Percentiles rank a stretch among this genome's conserved stretches.
phyloP scores from a whole-genome alignment of 1,140 invertebrate genomes.

The Trichonephila clavata region DNA sequence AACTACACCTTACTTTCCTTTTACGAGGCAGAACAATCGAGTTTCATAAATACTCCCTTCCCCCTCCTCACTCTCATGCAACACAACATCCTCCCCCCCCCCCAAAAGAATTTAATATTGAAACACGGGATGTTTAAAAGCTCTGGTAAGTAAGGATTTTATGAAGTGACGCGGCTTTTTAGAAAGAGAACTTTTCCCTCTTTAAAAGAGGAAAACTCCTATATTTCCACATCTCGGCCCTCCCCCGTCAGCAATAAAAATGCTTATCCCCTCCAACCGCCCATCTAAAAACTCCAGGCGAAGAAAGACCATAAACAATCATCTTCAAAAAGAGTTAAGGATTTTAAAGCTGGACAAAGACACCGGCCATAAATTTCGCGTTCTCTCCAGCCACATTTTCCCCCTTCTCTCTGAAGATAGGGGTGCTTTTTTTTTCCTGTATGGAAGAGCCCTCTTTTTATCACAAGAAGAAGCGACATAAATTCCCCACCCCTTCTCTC shows the following conservation, averaged over 20 bases:
- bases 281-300: background rate
- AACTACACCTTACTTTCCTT: background rate
- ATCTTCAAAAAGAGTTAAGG: constrained; percentile 25
- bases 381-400: background rate
- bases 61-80: too few species aligned
- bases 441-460: background rate
- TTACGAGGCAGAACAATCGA: background rate
- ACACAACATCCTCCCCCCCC: background rate
- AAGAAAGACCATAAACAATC: constrained; percentile 53
- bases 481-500: constrained; percentile 27
- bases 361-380: constrained; percentile 19
- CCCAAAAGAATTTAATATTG: background rate
- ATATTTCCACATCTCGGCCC: background rate
- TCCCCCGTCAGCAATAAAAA: constrained; percentile 45
- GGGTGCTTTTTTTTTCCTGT: background rate
- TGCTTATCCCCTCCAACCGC: constrained; percentile 40
- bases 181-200: background rate
- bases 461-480: constrained; percentile 3
- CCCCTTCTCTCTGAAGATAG: background rate
- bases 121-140: background rate
- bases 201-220: background rate
- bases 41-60: background rate
- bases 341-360: constrained; percentile 54
- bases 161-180: background rate
- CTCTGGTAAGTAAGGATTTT: background rate